Conservation (phyloP, 2,797 vertebrate species). For the Spheniscus humboldti region DNA sequence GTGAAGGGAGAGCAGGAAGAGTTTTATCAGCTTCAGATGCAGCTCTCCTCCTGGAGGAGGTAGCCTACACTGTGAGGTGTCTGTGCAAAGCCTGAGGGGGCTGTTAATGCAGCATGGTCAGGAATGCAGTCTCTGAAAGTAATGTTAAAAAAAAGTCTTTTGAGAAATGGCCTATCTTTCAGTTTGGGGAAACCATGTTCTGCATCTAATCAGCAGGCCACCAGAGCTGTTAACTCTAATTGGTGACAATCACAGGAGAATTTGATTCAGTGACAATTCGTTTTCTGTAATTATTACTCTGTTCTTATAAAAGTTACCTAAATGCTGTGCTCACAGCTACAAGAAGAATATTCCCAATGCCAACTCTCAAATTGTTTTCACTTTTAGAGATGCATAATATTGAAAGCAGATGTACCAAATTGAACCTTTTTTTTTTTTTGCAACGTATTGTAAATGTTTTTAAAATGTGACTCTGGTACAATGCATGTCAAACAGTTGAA, state of each 20-base stretch:
- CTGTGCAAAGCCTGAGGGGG: not conserved
- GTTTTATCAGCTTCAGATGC: not conserved
- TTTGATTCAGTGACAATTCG: conserved; percentile 88
- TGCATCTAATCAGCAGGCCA: conserved; percentile 83
- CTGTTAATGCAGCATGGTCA: not conserved
- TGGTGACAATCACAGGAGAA: conserved; percentile 80
- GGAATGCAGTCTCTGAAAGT: not conserved
- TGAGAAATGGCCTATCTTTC: not conserved
- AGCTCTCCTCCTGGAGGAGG: not conserved
- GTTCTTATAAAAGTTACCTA: conserved; percentile 87
- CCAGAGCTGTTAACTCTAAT: conserved; percentile 79
- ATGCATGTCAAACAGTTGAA: conserved; percentile 85
- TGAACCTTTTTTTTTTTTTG: conserved; percentile 14
- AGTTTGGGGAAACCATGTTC: not conserved
- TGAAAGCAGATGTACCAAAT: conserved; percentile 91
- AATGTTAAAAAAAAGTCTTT: not conserved
- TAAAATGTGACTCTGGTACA: conserved; percentile 78
- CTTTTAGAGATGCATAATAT: conserved; percentile 86
- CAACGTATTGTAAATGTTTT: conserved; percentile 74
- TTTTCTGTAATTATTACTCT: conserved; percentile 89
- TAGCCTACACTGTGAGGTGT: not conserved
- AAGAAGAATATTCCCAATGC: conserved; percentile 78
- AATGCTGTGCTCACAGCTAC: conserved; percentile 81
- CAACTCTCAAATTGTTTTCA: conserved; percentile 86
- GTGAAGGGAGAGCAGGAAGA: not conserved